Percentiles rank a stretch among this genome's conserved stretches.
Conservation (phyloP, 2,797 vertebrate species). For the Galaxias olidus region DNA sequence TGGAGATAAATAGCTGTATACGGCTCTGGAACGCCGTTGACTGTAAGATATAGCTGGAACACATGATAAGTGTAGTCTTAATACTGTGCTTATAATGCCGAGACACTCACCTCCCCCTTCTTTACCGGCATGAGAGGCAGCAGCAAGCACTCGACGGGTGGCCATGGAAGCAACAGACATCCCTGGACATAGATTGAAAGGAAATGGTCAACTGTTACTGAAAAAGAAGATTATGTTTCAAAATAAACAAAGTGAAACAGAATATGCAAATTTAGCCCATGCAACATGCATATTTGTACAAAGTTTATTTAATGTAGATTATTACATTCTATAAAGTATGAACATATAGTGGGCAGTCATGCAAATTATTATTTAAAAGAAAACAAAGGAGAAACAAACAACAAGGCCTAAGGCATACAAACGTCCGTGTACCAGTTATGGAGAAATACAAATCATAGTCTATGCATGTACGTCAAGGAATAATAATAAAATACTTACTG, state of each 20-base stretch:
- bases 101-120: constrained; percentile 69
- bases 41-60: background rate
- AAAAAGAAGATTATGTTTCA: too few species aligned
- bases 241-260: background rate
- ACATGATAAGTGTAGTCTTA: too few species aligned
- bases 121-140: constrained; percentile 67
- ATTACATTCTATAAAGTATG: too few species aligned
- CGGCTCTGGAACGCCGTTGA: background rate
- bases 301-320: too few species aligned
- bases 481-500: constrained; percentile 53
- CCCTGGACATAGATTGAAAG: constrained; percentile 34
- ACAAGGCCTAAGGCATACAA: background rate
- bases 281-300: too few species aligned
- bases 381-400: too few species aligned
- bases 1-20: background rate
- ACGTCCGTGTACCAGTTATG: background rate
- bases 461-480: background rate
- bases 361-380: too few species aligned
- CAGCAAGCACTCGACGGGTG: constrained; percentile 62
- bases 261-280: too few species aligned
- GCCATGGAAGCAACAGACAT: constrained; percentile 57
- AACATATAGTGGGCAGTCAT: too few species aligned
- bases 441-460: background rate
- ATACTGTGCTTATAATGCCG: background rate
- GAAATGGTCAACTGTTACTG: too few species aligned